Evolutionary conservation across 2,113 vertebrate species (phyloP).

Genomic region (Ophiodon elongatus): DNA sequence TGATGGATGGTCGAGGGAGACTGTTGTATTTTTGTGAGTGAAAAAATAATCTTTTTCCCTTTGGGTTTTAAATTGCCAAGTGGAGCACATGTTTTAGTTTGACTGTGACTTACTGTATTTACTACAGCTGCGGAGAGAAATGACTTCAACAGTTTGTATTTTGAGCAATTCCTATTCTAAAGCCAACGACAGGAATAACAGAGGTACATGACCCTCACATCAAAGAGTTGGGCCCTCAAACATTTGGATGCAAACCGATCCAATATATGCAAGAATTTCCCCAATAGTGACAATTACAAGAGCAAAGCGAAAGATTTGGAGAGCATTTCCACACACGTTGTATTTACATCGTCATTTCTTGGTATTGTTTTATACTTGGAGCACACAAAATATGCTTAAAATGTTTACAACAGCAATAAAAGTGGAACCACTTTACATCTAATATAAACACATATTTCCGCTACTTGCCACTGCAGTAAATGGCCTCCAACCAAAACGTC

Average conservation of each 20-base stretch:
- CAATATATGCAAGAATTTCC: constrained; percentile 13
- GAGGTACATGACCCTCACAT: constrained; percentile 4
- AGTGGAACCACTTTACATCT: constrained; percentile 53
- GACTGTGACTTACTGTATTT: constrained; percentile 64
- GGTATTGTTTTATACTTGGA: not conserved
- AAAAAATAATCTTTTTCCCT: constrained; percentile 32
- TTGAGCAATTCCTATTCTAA: constrained; percentile 51
- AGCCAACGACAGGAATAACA: constrained; percentile 33
- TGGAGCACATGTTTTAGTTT: constrained; percentile 66
- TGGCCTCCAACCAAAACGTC: constrained; percentile 29
- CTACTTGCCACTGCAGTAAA: constrained; percentile 55
- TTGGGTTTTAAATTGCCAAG: constrained; percentile 56
- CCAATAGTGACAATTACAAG: constrained; percentile 8
- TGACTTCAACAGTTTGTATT: constrained; percentile 66
- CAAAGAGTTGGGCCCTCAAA: constrained; percentile 21
- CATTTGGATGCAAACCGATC: constrained; percentile 45
- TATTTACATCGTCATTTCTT: constrained; percentile 46
- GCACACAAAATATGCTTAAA: constrained; percentile 43
- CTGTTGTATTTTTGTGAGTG: constrained; percentile 40
- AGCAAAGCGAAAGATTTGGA: not conserved
- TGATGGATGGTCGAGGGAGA: constrained; percentile 18
- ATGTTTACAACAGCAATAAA: constrained; percentile 64
- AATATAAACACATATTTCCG: constrained; percentile 75
- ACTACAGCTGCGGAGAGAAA: constrained; percentile 70
- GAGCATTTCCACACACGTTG: constrained; percentile 2